Base-by-base conservation (phyloP, 1,140 invertebrate species). In the Procambarus clarkii region DNA sequence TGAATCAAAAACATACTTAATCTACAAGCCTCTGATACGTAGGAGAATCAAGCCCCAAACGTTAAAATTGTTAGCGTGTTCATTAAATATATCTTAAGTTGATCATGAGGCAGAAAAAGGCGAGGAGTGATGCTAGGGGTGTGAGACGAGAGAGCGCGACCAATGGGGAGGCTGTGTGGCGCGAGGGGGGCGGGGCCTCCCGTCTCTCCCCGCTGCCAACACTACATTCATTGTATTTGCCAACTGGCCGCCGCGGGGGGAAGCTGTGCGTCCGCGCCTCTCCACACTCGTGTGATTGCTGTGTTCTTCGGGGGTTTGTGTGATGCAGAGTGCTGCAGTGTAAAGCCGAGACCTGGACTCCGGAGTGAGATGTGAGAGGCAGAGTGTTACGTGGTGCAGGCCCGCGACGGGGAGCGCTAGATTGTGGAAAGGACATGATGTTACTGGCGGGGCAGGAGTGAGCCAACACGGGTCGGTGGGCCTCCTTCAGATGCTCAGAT, bases 201-300 rank as follows among this genome's bases (percentile, higher is more conserved):
- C 34, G 82, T 85, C 54, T 79, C 89, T 91, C 82, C 80, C 85
- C 89, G 76, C 89, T 91, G 89, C 89, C 89, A 91, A 91, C 89
- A 91, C 89, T 91, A 91, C 89, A 91, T 91, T 91, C 89, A 91
- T 91, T 91, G 89, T 91, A 91, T 91, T 91, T 86, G 89, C 89
- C 89, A 91, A 83, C 82, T 79, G 89, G 89, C 89, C 64, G 81
- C 60, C 77, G 60, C 54, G 77, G 69, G 45, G 81, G 18, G 18
- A 54, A 45, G 74, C 44, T 91, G 45, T 54, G 18, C 83, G 74
- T 69, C 21, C 50, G n/a, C 48, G 48, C 58, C 46, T 45, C 76
- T 15, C 46, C 45, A 34, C 44, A 78, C 45, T 81, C 48, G 69
- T 78, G 82, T 91, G 82, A 85, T 91, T 86, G 86, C 69, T 21